phyloP scores from a whole-genome alignment of 2,113 vertebrate genomes.

The Callospermophilus lateralis region DNA sequence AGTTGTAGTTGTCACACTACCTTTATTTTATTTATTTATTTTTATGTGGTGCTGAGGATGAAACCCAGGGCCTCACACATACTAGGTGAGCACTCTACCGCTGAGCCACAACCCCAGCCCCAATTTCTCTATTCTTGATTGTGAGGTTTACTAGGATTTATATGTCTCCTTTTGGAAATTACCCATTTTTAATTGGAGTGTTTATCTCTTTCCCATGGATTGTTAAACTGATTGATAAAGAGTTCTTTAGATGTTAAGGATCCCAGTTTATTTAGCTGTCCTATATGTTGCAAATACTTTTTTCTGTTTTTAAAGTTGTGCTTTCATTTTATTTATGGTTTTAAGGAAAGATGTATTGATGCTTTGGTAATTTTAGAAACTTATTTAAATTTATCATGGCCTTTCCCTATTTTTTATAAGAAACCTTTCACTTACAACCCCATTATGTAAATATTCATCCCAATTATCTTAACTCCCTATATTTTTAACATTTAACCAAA shows the following conservation, averaged over 20 bases:
- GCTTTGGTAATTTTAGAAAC: background rate
- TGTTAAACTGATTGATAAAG: background rate
- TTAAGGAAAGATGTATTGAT: background rate
- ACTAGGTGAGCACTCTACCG: too few relatives aligned
- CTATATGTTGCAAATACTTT: background rate
- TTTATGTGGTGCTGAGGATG: too few relatives aligned
- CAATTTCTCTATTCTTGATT: background rate
- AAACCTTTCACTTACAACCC: background rate
- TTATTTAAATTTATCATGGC: constrained; percentile 9
- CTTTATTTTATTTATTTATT: too few relatives aligned
- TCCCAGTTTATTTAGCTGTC: background rate
- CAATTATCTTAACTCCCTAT: constrained; percentile 3
- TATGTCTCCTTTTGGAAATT: background rate
- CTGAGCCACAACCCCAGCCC: too few relatives aligned
- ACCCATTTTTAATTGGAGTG: background rate
- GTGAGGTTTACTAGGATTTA: background rate
- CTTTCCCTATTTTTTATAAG: background rate
- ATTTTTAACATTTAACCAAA: background rate
- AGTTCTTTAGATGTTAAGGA: background rate
- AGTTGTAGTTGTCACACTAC: too few relatives aligned
- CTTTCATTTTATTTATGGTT: constrained; percentile 21
- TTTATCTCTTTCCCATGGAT: background rate
- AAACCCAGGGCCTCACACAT: too few relatives aligned
- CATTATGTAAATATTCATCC: background rate
- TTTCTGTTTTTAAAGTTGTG: background rate